Evolutionary conservation across 2,113 vertebrate genomes (phyloP).

Genomic region (Canis aureus): DNA sequence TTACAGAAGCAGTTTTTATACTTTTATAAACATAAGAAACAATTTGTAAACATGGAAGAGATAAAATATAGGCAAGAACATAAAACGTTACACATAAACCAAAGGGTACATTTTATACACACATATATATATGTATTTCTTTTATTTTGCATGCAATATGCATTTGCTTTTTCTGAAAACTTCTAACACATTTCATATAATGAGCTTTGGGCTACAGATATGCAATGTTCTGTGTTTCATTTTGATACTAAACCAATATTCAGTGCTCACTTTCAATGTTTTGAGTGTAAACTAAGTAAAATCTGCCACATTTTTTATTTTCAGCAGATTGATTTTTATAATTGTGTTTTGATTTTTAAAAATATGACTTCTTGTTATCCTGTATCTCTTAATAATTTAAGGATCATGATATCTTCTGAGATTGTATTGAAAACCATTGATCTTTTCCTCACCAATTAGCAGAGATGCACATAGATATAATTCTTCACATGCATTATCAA

Average conservation of each 20-base stretch:
- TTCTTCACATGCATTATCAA: background rate
- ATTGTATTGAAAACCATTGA: background rate
- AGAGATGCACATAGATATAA: background rate
- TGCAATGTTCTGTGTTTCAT: background rate
- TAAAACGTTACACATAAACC: background rate
- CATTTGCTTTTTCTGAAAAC: background rate
- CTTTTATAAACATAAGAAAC: background rate
- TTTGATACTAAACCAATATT: background rate
- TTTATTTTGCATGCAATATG: background rate
- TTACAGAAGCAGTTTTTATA: background rate
- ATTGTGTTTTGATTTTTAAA: background rate
- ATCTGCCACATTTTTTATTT: background rate
- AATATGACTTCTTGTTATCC: background rate
- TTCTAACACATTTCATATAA: background rate
- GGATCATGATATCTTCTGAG: background rate
- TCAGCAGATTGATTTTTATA: background rate
- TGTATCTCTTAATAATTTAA: conserved; percentile 14
- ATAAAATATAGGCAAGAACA: background rate
- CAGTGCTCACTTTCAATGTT: background rate
- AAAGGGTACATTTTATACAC: background rate
- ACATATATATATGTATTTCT: background rate
- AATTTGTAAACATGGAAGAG: background rate
- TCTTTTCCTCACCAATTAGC: background rate
- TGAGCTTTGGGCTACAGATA: background rate
- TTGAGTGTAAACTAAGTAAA: background rate